Percentiles rank a stretch among this genome's conserved stretches.
These are phyloP conservation scores for Ursus arctos DNA, from an alignment of 2,113 vertebrate genomes.

Conservation along the genomic window DNA sequence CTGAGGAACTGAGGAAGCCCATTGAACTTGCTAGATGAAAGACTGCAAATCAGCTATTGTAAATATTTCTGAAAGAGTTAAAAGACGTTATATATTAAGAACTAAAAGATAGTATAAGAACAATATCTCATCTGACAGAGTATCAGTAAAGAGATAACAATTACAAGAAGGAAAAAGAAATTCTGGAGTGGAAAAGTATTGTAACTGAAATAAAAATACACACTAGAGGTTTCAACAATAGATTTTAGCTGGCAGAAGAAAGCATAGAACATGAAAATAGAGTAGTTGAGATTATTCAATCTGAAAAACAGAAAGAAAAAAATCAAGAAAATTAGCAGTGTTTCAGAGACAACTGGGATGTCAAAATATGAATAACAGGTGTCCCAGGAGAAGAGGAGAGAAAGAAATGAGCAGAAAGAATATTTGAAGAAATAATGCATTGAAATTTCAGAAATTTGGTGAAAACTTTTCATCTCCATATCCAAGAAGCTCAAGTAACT, in stretches of 20 bases:
- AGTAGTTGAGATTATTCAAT: not conserved
- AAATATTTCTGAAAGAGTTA: not conserved
- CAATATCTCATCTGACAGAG: not conserved
- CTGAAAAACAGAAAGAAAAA: not conserved
- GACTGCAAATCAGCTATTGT: not conserved
- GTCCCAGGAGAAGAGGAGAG: not conserved
- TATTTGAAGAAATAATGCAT: not conserved
- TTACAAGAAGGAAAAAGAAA: not conserved
- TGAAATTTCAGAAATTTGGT: not conserved
- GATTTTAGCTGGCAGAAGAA: not conserved
- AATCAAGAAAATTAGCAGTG: not conserved
- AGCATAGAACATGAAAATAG: not conserved
- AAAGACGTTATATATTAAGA: not conserved
- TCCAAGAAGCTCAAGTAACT: not conserved
- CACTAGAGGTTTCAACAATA: not conserved
- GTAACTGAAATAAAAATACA: not conserved
- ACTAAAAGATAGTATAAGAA: not conserved
- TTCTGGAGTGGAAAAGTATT: not conserved
- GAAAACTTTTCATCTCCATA: not conserved
- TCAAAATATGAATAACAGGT: not conserved
- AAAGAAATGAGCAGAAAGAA: not conserved
- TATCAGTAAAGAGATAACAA: not conserved
- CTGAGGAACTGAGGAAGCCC: not conserved
- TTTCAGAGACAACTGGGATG: not conserved
- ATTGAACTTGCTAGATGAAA: not conserved